Evolutionary conservation across 1,140 invertebrate species (phyloP).

Genomic region (Bombus confusus): DNA sequence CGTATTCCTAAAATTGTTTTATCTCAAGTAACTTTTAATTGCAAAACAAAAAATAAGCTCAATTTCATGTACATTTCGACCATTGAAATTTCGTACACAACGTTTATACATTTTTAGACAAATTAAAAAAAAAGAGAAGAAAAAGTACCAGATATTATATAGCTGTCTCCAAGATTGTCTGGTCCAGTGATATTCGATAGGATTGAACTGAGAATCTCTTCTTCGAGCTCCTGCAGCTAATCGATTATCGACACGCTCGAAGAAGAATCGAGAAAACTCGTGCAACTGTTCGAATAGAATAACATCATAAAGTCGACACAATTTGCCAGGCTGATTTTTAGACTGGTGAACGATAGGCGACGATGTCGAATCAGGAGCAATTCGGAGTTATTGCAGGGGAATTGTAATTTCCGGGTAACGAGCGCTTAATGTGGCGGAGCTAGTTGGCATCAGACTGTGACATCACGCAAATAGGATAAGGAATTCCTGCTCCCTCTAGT

Average conservation of each 20-base stretch:
- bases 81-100: not conserved
- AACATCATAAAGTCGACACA: not conserved
- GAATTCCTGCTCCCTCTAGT: not conserved
- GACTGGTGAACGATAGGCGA: conserved; percentile 21
- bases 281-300: conserved; percentile 1
- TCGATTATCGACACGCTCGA: not conserved
- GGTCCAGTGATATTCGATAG: too few relatives aligned
- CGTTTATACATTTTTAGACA: not conserved
- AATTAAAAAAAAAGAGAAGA: not conserved
- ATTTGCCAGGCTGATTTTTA: conserved; percentile 34
- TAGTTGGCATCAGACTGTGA: conserved; percentile 16
- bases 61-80: not conserved
- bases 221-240: not conserved
- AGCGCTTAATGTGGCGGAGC: conserved; percentile 34
- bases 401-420: conserved; percentile 63
- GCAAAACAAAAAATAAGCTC: not conserved
- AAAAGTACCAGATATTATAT: not conserved
- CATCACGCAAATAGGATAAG: conserved; percentile 37
- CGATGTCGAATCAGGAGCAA: conserved; percentile 17
- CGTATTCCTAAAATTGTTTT: too few relatives aligned
- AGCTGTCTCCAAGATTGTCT: too few relatives aligned
- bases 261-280: conserved; percentile 7
- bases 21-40: not conserved
- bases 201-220: not conserved
- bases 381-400: conserved; percentile 27